Conservation (phyloP, 2,888 invertebrate species). For the Diarsia brunnea region DNA sequence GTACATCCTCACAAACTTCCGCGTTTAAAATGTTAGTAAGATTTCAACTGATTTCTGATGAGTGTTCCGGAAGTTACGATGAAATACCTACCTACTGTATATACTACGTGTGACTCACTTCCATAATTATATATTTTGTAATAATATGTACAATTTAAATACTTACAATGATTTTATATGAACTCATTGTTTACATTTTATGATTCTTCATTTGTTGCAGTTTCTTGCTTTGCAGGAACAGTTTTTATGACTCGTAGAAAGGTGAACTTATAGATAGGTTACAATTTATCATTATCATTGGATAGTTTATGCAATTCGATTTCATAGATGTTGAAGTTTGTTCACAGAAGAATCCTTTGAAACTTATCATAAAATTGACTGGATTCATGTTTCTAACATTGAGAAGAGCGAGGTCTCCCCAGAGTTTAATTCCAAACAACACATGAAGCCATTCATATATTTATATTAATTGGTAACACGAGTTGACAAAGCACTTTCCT, state of each 20-base stretch:
- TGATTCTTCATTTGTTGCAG: slow-evolving; percentile 9
- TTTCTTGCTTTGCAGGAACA: not conserved
- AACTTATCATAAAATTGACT: not conserved
- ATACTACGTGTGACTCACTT: slow-evolving; percentile 49
- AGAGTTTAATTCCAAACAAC: not conserved
- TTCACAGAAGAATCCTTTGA: not conserved
- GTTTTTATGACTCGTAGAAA: not conserved
- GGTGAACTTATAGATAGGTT: not conserved
- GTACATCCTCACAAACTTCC: not conserved
- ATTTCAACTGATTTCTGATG: slow-evolving; percentile 35
- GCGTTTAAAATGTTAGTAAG: not conserved
- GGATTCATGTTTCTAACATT: not conserved
- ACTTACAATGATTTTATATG: slow-evolving; percentile 48
- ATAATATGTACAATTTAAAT: slow-evolving; percentile 47
- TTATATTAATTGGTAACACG: not conserved
- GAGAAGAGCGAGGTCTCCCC: not conserved
- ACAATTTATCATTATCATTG: not conserved
- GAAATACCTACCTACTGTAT: slow-evolving; percentile 14
- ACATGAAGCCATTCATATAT: not conserved
- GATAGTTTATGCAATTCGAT: not conserved
- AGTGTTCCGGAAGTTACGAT: slow-evolving; percentile 25
- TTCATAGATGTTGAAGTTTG: not conserved
- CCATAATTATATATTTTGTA: slow-evolving; percentile 28
- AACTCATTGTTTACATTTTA: slow-evolving; percentile 48
- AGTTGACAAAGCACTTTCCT: not conserved